A percentile compares a stretch with the other conserved stretches of the same genome.
Evolutionary conservation across 2,797 vertebrate genomes (phyloP).

Genomic region (Dendrocincla fuliginosa): DNA sequence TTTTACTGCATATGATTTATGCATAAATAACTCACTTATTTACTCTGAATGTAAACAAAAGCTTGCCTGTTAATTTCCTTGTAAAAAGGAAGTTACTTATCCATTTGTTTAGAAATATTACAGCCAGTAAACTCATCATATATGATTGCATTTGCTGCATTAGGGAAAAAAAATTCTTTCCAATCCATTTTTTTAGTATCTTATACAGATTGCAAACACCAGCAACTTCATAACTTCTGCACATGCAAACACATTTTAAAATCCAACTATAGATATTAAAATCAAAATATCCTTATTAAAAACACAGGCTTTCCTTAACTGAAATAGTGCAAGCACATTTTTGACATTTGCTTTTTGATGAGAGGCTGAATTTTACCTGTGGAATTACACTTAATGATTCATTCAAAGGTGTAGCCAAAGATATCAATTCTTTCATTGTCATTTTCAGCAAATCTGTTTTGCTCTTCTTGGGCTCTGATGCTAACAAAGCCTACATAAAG

Average conservation of each 20-base stretch:
- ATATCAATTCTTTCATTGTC: constrained; percentile 89
- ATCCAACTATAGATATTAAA: not conserved
- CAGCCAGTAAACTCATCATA: not conserved
- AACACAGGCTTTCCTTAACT: not conserved
- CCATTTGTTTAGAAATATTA: not conserved
- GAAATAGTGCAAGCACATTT: not conserved
- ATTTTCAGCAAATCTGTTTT: constrained; percentile 89
- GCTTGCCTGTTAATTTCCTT: not conserved
- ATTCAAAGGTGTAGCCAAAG: constrained; percentile 80
- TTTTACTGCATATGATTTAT: not conserved
- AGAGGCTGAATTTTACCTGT: constrained; percentile 80
- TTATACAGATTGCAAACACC: not conserved
- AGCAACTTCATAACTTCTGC: not conserved
- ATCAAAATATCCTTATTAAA: not conserved
- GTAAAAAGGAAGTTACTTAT: not conserved
- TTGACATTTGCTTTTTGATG: not conserved
- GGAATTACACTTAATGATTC: constrained; percentile 82
- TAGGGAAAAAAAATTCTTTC: not conserved
- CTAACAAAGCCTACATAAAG: constrained; percentile 85
- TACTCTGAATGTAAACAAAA: not conserved
- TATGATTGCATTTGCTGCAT: not conserved
- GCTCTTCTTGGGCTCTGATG: constrained; percentile 91
- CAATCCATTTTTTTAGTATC: not conserved
- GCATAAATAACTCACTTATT: not conserved
- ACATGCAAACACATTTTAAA: not conserved